These are phyloP conservation scores for Heliocidaris tuberculata DNA, from an alignment of 35 echinoderm and acorn worm species.

Conservation along the genomic window DNA sequence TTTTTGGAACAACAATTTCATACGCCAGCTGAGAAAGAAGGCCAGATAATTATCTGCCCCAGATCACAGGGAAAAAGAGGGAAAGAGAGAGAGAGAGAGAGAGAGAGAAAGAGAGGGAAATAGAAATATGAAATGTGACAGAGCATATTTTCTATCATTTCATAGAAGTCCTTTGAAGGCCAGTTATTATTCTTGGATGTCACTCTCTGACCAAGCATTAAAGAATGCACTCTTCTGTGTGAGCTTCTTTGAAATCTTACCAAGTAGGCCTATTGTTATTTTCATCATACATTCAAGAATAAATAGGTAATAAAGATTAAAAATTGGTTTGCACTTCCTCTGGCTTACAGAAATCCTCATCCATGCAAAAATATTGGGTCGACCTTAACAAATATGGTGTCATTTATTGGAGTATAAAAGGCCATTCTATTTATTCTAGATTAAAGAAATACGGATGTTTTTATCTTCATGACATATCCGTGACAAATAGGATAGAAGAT, in stretches of 20 bases:
- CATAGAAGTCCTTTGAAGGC: neutral
- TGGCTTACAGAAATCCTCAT: too few relatives aligned
- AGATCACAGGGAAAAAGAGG: neutral
- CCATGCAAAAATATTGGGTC: too few relatives aligned
- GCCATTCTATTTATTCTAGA: neutral
- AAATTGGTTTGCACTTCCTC: too few relatives aligned
- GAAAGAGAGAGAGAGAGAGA: neutral
- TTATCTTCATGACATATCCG: neutral
- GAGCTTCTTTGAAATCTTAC: neutral
- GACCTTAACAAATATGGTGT: too few relatives aligned
- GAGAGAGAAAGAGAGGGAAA: neutral
- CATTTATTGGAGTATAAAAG: neutral
- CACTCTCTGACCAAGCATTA: neutral
- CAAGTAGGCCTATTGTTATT: too few relatives aligned
- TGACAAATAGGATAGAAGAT: neutral
- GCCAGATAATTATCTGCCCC: conserved; percentile 30
- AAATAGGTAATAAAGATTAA: too few relatives aligned
- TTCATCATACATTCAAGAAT: too few relatives aligned
- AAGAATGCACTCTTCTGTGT: neutral
- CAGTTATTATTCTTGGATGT: neutral
- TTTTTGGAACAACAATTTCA: conserved; percentile 32
- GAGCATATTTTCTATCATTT: neutral
- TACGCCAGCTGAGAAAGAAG: conserved; percentile 34
- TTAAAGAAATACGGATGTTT: neutral
- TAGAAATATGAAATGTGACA: neutral